Conservation (phyloP, 35 echinoderm and acorn worm genomes). For the Apostichopus parvimensis region DNA sequence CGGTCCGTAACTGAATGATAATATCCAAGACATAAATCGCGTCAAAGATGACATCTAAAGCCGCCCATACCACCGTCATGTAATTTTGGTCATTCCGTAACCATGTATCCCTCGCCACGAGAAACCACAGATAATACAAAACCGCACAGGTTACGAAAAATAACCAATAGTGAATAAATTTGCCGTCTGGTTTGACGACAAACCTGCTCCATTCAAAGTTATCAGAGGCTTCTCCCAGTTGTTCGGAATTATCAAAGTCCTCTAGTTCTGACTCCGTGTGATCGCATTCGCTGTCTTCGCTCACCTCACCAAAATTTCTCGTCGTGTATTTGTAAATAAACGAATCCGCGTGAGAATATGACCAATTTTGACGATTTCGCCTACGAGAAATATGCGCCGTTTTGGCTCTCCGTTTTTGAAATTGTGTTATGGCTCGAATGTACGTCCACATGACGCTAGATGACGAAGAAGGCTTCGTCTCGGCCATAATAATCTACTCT, state of each 20-base stretch:
- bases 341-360: conserved; percentile 38
- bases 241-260: not conserved
- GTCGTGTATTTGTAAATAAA: conserved; percentile 52
- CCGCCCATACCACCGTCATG: conserved; percentile 60
- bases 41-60: conserved; percentile 82
- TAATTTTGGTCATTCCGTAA: conserved; percentile 46
- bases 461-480: not conserved
- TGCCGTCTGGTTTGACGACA: conserved; percentile 63
- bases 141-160: conserved; percentile 68
- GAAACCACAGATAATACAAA: conserved; percentile 85
- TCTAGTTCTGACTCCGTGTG: not conserved
- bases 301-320: conserved; percentile 27
- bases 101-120: conserved; percentile 89
- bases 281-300: conserved; percentile 33
- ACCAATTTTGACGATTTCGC: conserved; percentile 47
- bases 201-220: not conserved
- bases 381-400: not conserved
- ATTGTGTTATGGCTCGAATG: conserved; percentile 44
- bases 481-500: not conserved
- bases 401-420: not conserved
- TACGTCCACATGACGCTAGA: conserved; percentile 11
- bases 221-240: not conserved
- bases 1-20: conserved; percentile 78
- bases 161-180: conserved; percentile 87
- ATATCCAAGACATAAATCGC: conserved; percentile 91